phyloP scores from a whole-genome alignment of 2,888 invertebrate genomes.

The Noctua janthe region DNA sequence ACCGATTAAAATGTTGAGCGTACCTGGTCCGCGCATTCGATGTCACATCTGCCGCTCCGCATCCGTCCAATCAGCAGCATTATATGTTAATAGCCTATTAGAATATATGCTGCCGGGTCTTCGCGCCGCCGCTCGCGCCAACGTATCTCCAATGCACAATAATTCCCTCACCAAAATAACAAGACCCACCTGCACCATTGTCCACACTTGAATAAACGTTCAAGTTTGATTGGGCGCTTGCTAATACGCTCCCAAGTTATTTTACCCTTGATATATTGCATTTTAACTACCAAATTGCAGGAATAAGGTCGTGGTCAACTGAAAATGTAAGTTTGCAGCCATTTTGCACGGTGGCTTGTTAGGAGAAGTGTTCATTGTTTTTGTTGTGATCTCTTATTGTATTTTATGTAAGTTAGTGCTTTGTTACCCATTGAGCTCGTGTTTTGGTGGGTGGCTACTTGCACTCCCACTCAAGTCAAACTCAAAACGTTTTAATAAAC shows the following conservation, averaged over 20 bases:
- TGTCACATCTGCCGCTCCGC: constrained; percentile 87
- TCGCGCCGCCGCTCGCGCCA: constrained; percentile 80
- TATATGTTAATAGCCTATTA: constrained; percentile 91
- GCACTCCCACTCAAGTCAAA: constrained; percentile 32
- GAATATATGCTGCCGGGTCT: constrained; percentile 86
- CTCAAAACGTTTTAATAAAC: constrained; percentile 52
- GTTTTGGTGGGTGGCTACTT: constrained; percentile 75
- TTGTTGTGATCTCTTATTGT: constrained; percentile 79
- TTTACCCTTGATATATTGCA: constrained; percentile 33
- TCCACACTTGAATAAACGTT: constrained; percentile 57
- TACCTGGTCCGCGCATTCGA: constrained; percentile 74
- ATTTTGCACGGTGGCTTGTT: constrained; percentile 84
- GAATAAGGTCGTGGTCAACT: constrained; percentile 45
- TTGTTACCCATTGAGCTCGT: constrained; percentile 76
- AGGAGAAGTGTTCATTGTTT: constrained; percentile 82
- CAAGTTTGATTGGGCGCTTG: constrained; percentile 72
- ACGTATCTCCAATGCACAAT: constrained; percentile 75
- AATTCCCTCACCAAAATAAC: constrained; percentile 70
- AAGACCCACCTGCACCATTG: constrained; percentile 65
- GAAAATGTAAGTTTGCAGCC: constrained; percentile 63
- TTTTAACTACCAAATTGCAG: constrained; percentile 57
- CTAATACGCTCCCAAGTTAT: constrained; percentile 66
- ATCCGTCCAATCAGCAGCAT: constrained; percentile 91
- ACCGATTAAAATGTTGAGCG: constrained; percentile 71
- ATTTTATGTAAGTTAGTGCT: constrained; percentile 73